Base-by-base conservation (phyloP, 1,140 invertebrate genomes). In the Nasonia longicornis region DNA sequence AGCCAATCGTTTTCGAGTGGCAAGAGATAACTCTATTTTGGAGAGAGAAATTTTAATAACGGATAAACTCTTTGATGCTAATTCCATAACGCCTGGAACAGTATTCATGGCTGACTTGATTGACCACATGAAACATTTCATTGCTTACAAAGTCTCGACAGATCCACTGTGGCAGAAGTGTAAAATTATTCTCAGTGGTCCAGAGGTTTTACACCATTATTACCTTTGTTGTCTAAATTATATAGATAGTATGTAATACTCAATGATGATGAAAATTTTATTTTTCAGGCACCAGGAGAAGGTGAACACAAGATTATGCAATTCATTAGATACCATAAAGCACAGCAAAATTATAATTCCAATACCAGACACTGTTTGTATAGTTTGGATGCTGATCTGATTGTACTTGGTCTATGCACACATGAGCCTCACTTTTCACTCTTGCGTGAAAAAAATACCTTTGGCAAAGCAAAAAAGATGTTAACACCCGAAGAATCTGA, bases 221-320 rank as follows among this genome's bases (percentile, higher is more conserved):
- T 67, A 14, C 14, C 11, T 73, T 73, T 16, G 10, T 38, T 20
- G 10, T 42, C 38, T 42, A 42, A 42, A 8, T 42, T 42, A 42
- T 42, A 42, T 35, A 35, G 38, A 42, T 8, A 10, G 38, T 42
- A 42, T 8, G 8, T 8, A 42, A 26, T 26, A 26, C 26, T 26
- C 26, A 42, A 42, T 42, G 38, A 42, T 8, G 8, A 8, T 42
- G 10, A 42, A 42, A 42, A 42, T 73, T 72, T 64, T 81, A 79
- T 82, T 76, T 20, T 80, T 22, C 66, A 97, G 95, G 96, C 95
- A 2, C 97, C 97, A n/a, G 98, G 98, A 20, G 98, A 99, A 93
- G 98, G 98, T 6, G 98, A 99, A 90, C 98, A 99, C 89, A 99
- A 99, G 91, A 98, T 99, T 67, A 98, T 99, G 97, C 97, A 99